Conservation (phyloP, 2,113 vertebrate species). For the Pardalotus punctatus region DNA sequence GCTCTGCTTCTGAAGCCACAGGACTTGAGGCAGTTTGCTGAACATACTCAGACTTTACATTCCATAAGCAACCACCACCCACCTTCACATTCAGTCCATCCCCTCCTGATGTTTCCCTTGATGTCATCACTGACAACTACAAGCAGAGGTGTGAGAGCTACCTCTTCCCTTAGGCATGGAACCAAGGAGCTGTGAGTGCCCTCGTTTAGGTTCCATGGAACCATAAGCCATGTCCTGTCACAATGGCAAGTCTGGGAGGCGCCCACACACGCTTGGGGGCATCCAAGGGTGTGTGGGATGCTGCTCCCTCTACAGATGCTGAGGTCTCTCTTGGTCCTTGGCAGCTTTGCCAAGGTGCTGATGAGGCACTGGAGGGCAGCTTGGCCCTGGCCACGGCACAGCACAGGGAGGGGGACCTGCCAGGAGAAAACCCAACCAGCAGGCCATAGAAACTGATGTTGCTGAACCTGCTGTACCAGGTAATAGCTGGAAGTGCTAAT, state of each 20-base stretch:
- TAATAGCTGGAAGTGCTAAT: background rate
- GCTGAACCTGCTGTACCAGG: background rate
- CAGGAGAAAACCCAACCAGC: background rate
- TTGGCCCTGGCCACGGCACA: too few species aligned
- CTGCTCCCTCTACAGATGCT: background rate
- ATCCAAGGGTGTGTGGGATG: rapidly evolving
- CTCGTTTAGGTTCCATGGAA: rapidly evolving
- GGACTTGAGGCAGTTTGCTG: background rate
- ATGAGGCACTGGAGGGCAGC: background rate
- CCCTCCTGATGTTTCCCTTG: background rate
- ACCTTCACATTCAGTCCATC: background rate
- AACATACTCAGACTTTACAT: background rate
- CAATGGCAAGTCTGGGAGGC: background rate
- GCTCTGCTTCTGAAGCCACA: background rate
- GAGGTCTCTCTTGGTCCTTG: rapidly evolving
- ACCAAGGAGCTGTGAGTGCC: rapidly evolving
- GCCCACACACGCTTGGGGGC: rapidly evolving
- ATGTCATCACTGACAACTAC: background rate
- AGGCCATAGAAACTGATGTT: background rate
- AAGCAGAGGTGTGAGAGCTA: background rate
- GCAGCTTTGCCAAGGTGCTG: background rate
- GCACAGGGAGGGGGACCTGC: background rate
- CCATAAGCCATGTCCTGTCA: rapidly evolving
- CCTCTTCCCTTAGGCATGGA: background rate
- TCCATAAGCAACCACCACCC: background rate